Base-by-base conservation (phyloP, 1,140 invertebrate species). In the Stenopsyche tienmushanensis region DNA sequence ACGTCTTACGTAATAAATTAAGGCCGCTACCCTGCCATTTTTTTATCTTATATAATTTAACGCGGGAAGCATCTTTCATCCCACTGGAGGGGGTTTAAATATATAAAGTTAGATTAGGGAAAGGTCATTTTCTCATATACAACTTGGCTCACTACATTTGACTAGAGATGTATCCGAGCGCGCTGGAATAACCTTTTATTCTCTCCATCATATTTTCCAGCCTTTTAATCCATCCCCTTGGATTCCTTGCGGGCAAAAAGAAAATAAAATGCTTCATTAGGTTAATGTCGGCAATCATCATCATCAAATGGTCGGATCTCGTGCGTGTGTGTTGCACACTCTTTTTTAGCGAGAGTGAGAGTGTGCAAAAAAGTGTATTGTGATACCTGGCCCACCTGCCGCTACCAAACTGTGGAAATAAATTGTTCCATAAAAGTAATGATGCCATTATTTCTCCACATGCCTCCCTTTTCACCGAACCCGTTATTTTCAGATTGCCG, bases 261-360 rank as follows among this genome's bases (percentile, higher is more conserved):
- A 18, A 18, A 15, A 47, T 20, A 15, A 47, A 47, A 47, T 20
- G 44, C 10, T 18, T 47, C 44, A 47, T 47, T 47, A 47, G 44
- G 44, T 18, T 47, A 47, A 47, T 47, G 44, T 8, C 18, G 5
- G 44, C 44, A 18, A 47, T 47, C 44, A 47, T 47, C 44, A 47
- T 47, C 44, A 47, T 47, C 44, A 60, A 60, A 60, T 60, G 41
- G 23, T 21, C 21, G 20, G 57, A 60, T 60, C 57, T 47, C 57
- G 57, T 57, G 54, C 54, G n/a, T 20, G 10, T 47, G 44, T 47
- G 3, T 47, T 47, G 44, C 29, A 42, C n/a, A 17, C 39, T n/a
- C n/a, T n/a, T n/a, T n/a, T n/a, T n/a, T n/a, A n/a, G n/a, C n/a
- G n/a, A n/a, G n/a, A n/a, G n/a, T n/a, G n/a, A n/a, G n/a, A n/a